phyloP scores from a whole-genome alignment of 35 echinoderm and acorn worm genomes.

The Diadema setosum region DNA sequence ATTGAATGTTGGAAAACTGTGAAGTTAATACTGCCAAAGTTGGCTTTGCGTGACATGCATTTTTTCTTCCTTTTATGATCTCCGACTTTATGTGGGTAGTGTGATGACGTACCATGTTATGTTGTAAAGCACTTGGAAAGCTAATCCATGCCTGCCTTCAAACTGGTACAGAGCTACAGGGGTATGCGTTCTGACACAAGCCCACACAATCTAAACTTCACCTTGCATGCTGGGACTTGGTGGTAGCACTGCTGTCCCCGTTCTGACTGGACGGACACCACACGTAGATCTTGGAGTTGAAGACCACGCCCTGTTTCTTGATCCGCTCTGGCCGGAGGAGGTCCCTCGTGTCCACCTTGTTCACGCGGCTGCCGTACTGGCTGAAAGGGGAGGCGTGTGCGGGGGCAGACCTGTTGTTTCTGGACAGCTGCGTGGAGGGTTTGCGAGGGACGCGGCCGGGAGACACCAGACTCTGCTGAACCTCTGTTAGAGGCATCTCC shows the following conservation, averaged over 20 bases:
- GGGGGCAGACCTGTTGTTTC: neutral
- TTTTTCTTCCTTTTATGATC: too few relatives aligned
- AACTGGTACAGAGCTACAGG: too few relatives aligned
- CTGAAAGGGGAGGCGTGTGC: neutral
- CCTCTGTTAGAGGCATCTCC: too few relatives aligned
- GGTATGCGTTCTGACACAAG: too few relatives aligned
- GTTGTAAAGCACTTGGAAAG: too few relatives aligned
- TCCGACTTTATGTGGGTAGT: too few relatives aligned
- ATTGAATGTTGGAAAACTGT: too few relatives aligned
- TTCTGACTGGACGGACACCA: neutral
- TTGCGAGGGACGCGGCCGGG: neutral
- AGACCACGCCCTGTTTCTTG: neutral
- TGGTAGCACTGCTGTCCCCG: neutral
- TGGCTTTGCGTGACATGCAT: too few relatives aligned
- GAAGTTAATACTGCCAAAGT: too few relatives aligned
- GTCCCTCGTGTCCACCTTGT: neutral
- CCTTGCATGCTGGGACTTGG: neutral
- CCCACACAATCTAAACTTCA: neutral
- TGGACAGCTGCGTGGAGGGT: neutral
- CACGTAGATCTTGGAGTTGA: neutral
- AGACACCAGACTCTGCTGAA: too few relatives aligned
- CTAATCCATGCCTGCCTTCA: too few relatives aligned
- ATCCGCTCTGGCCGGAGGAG: neutral
- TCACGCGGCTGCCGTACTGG: neutral
- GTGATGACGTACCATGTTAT: too few relatives aligned